Conservation (phyloP, 2,797 vertebrate genomes). For the Sebastes kiyomatsui region DNA sequence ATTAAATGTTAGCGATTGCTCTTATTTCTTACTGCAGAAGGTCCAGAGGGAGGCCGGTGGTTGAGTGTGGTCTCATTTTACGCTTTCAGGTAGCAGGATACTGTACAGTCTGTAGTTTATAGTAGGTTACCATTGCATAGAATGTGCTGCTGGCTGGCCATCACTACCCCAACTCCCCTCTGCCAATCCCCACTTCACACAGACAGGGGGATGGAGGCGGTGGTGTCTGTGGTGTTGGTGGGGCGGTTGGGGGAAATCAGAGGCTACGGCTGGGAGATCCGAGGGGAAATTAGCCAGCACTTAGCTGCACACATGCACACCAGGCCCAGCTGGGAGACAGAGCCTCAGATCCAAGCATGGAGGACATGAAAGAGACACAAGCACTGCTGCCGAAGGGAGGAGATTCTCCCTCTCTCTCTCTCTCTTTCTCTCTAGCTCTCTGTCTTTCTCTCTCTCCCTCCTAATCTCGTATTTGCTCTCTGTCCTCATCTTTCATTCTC, state of each 20-base stretch:
- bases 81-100: background rate
- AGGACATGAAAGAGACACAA: constrained; percentile 79
- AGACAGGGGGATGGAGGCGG: background rate
- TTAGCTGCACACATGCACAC: constrained; percentile 76
- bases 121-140: background rate
- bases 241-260: constrained; percentile 37
- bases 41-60: background rate
- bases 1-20: background rate
- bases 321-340: constrained; percentile 71
- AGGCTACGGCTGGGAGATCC: constrained; percentile 65
- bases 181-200: constrained; percentile 1
- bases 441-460: constrained; percentile 22
- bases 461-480: constrained; percentile 49
- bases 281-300: constrained; percentile 79
- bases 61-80: background rate
- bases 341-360: constrained; percentile 72
- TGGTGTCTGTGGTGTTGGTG: constrained; percentile 6
- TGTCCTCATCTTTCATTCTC: constrained; percentile 60
- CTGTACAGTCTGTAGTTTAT: background rate
- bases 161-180: background rate
- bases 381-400: constrained; percentile 58
- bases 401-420: constrained; percentile 15
- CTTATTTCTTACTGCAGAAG: background rate
- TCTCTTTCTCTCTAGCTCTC: background rate
- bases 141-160: constrained; percentile 7